phyloP scores from a whole-genome alignment of 2,888 invertebrate species.

The Nesidiocoris tenuis region DNA sequence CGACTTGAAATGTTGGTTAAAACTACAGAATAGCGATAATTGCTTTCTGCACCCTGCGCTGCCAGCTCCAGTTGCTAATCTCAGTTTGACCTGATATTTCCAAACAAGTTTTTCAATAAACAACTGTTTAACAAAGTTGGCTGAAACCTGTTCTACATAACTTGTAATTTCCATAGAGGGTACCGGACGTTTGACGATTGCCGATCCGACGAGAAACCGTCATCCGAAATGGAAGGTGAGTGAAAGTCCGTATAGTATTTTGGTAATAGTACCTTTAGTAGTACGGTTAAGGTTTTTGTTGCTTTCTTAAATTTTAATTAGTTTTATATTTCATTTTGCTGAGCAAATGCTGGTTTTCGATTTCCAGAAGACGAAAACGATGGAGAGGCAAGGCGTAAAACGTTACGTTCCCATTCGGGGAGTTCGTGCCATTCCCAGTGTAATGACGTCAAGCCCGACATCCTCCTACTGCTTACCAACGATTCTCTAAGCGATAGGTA shows the following conservation, averaged over 20 bases:
- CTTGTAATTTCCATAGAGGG: no score
- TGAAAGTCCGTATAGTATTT: conserved; percentile 4
- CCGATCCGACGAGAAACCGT: background rate
- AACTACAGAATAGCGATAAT: no score
- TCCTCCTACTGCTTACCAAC: conserved; percentile 16
- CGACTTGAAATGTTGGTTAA: no score
- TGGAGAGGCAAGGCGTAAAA: conserved; percentile 48
- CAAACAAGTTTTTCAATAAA: no score
- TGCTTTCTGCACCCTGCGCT: no score
- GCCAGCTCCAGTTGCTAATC: no score
- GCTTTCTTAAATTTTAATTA: no score
- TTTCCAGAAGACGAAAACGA: conserved; percentile 29
- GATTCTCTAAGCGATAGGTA: conserved; percentile 21
- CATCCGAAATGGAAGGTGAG: conserved; percentile 7
- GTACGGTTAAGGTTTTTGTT: no score
- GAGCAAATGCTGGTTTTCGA: background rate
- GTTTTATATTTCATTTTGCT: background rate
- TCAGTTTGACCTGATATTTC: no score
- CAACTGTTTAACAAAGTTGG: no score
- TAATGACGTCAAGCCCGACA: conserved; percentile 19
- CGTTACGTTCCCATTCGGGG: conserved; percentile 49
- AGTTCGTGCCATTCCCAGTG: conserved; percentile 14
- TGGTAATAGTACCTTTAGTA: background rate
- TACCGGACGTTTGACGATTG: background rate
- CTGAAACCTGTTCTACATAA: no score